Evolutionary conservation across 2,888 invertebrate genomes (phyloP), one percentile per base, ranked within the genome.

Genomic region (Ormia ochracea): DNA sequence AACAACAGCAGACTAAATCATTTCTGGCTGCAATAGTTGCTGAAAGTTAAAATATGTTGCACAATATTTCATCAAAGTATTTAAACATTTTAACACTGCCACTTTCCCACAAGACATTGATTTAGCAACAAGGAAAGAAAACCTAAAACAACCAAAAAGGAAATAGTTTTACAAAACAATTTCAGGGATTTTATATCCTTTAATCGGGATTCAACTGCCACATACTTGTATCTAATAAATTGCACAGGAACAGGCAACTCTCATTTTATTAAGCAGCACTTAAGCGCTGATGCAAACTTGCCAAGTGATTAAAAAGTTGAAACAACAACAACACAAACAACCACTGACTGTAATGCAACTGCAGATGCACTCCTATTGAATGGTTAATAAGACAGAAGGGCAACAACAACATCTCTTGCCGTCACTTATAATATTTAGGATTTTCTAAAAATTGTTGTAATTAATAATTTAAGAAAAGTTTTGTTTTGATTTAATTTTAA

Each of bases 221-320:
- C 28, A 28, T 38, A 38, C 38, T 2, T 9, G 4, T 14, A 6
- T 38, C 38, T 36, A 58, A 26, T 23, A 72, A 31, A 61, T 52
- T 52, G 6, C 23, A 23, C 17, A 52, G 31, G 50, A 61, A 48
- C 33, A 65, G 23, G 21, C 33, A 14, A 36, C 21, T 33, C 48
- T 26, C 7, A 33, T 75, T 21, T 69, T 43, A 17, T 56, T 43
- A 23, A 3, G 31, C 10, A 26, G 17, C 45, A 65, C 38, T 78
- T 81, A 83, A 82, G 72, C 56, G 83, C 82, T 84, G 83, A 83
- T 82, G 81, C 83, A 83, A 84, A 84, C 83, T 85, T 85, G 65
- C 82, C 79, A 78, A 85, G 82, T 84, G 85, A 86, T 87, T 86
- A 86, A 85, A 87, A 87, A 87, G 84, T 86, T 86, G 78, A 26